Base-by-base conservation (phyloP, 1,140 invertebrate species). In the Macrosteles quadrilineatus region DNA sequence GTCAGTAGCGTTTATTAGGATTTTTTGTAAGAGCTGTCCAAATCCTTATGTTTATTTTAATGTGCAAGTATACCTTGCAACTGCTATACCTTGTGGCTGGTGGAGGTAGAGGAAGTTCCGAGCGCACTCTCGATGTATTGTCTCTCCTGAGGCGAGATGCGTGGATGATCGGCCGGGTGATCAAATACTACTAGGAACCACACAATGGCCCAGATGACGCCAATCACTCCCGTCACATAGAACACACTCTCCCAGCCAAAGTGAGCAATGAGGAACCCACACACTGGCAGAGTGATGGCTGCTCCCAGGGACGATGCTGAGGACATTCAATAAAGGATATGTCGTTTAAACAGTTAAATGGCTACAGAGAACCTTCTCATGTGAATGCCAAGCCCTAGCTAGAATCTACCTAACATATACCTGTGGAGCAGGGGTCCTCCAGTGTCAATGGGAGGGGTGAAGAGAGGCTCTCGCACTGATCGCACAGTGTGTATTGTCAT, bases 101-200 rank as follows among this genome's bases (percentile, higher is more conserved):
- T 65, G 9, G 68, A 23, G n/a, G 50, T 69, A 19, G 17, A n/a
- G 45, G 14, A 30, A 55, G 36, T 64, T 71, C 90, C 88, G 72
- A 94, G 87, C 14, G 87, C 83, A 19, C 86, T 85, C 78, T 93
- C 87, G 30, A 98, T 94, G 77, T 91, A 93, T n/a, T 79, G 76
- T 62, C 88, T 82, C 80, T 98, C 97, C 32, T 90, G 87, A 0
- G 85, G 81, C 0, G 87, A 86, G 73, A 98, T 98, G 59, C 93
- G 84, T 1, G 94, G 94, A 85, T 98, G 95, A 67, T 90, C 82
- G 0, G 87, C 87, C 0, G 96, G 96, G 0, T 89, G 89, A 77
- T 98, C 94, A 77, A 88, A 95, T 4, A 96, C 87, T 19, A 97
- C 81, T 0, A 90, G 78, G 79, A 94, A 91, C 96, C 95, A 98